These are phyloP conservation scores for Amblyopsis hoosieri DNA, from an alignment of 2,797 vertebrate genomes.

Conservation along the genomic window DNA sequence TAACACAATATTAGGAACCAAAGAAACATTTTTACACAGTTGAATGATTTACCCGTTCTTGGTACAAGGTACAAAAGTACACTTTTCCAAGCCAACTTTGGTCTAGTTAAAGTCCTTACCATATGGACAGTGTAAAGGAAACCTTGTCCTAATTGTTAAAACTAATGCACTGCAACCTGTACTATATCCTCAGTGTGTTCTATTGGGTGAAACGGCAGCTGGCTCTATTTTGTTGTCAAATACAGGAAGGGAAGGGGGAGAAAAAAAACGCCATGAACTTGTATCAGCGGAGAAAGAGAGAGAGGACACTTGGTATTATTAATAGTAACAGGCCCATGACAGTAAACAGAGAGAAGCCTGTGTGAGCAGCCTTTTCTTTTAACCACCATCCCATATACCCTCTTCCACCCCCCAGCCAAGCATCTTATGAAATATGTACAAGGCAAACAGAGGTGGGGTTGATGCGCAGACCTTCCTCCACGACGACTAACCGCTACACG, in stretches of 20 bases:
- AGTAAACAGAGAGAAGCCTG: conserved; percentile 80
- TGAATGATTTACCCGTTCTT: conserved; percentile 24
- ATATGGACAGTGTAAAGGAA: conserved; percentile 78
- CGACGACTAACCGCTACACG: conserved; percentile 83
- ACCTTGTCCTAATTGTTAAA: conserved; percentile 75
- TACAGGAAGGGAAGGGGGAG: conserved; percentile 70
- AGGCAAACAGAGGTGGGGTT: conserved; percentile 85
- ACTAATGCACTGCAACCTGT: conserved; percentile 74
- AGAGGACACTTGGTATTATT: conserved; percentile 81
- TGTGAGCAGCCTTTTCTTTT: conserved; percentile 81
- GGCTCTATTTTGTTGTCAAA: conserved; percentile 82
- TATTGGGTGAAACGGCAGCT: conserved; percentile 63
- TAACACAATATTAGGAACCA: too few species aligned
- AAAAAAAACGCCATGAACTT: conserved; percentile 70
- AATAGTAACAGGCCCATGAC: conserved; percentile 80
- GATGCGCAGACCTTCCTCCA: conserved; percentile 79
- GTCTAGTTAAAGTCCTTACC: conserved; percentile 47
- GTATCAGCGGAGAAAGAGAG: conserved; percentile 57
- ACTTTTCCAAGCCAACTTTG: conserved; percentile 66
- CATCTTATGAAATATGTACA: conserved; percentile 86
- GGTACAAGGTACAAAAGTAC: conserved; percentile 25
- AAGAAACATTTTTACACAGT: too few species aligned
- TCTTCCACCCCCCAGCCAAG: conserved; percentile 61
- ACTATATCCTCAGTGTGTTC: conserved; percentile 63
- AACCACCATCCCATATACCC: conserved; percentile 65